Conservation (phyloP, 2,113 vertebrate genomes). For the Sterrhoptilus dennistouni region DNA sequence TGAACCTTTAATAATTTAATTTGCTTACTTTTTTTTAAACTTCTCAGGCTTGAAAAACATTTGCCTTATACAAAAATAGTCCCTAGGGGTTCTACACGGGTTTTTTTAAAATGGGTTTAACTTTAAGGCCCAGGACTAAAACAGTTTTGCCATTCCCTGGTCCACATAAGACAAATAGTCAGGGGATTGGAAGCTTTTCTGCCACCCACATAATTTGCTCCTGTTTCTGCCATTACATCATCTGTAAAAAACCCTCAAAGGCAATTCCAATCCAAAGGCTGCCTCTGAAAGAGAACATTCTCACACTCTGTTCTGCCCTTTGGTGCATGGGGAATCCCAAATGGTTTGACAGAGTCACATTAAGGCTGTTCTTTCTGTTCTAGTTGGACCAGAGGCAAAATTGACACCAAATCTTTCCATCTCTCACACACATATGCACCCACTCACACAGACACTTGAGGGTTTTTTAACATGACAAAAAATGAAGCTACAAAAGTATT, state of each 20-base stretch:
- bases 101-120: not conserved
- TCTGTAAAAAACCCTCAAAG: not conserved
- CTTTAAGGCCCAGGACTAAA: not conserved
- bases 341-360: rapidly evolving
- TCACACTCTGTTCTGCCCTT: not conserved
- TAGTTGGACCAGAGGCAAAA: not conserved
- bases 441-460: rapidly evolving
- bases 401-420: rapidly evolving
- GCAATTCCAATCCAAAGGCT: not conserved
- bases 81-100: no score
- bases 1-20: not conserved
- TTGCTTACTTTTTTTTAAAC: not conserved
- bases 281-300: not conserved
- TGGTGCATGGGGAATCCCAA: not conserved
- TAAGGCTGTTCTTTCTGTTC: not conserved
- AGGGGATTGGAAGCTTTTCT: not conserved
- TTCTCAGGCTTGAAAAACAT: not conserved
- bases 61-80: not conserved
- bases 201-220: not conserved
- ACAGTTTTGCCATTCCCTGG: not conserved
- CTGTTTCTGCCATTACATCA: not conserved
- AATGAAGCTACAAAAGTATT: not conserved
- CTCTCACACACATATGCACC: not conserved
- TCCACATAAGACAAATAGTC: not conserved
- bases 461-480: not conserved